Evolutionary conservation across 2,888 invertebrate genomes (phyloP), one percentile per base, ranked within the genome.

Genomic region (Aromia moschata): DNA sequence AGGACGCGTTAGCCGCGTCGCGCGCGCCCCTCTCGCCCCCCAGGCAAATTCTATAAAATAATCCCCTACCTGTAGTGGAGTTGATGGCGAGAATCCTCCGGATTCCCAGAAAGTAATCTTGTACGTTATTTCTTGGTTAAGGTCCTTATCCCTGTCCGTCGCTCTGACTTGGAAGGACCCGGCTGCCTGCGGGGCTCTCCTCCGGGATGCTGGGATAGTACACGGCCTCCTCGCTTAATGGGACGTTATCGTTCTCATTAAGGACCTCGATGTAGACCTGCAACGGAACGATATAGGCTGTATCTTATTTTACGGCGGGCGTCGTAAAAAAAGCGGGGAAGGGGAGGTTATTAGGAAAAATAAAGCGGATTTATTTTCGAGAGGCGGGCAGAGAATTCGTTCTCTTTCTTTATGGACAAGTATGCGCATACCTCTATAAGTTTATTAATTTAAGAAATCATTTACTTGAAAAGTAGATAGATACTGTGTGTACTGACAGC

Each of bases 211-310:
- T 84, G 1, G 92, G 91, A 77, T 89, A 87, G 83, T 97, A 98
- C 59, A 93, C 89, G 10, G 98, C 93, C 72, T 88, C 87, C 71
- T 87, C 87, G 62, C 96, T 94, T 81, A 96, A 85, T 52, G 98
- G 98, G 38, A 90, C 89, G 85, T 97, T 94, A 84, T 99, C 98
- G 83, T 98, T 98, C 76, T 91, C 93, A 83, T 98, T 96, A 70
- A 89, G 83, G 65, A 98, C 91, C 77, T 91, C 89, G 46, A 94
- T 85, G 78, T 89, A 93, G 41, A 94, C 88, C 89, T 91, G 79
- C 9, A 78, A 73, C 53, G 54, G 60, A 67, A 47, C 17, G 11
- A 15, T 44, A 12, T 56, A 20, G 9, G 38, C 45, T 33, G 49
- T 38, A 14, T n/a, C 25, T 17, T 40, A 31, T 15, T 41, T 52